Base-by-base conservation (phyloP, 2,797 vertebrate genomes). In the Peromyscus eremicus region DNA sequence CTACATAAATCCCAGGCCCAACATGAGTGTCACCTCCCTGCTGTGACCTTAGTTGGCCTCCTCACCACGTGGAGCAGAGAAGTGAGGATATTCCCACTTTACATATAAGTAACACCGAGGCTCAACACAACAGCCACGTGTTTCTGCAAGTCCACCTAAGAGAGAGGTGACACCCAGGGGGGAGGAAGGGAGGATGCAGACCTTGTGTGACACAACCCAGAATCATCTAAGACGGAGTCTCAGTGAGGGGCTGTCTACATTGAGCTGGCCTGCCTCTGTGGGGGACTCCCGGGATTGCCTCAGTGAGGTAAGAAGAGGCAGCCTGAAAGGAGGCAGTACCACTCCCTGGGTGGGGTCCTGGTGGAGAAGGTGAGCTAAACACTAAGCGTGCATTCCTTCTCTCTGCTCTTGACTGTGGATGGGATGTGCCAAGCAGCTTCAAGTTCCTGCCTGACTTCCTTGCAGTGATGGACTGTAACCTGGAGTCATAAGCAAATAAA, bases 21-120 rank as follows among this genome's bases (percentile, higher is more conserved):
- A n/a, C 55, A 34, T 5, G 1, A 6, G 0, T 0, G 17, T 34
- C 73, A 1, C 60, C 17, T 64, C 17, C 34, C 88, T 29, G 29
- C 46, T 5, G 14, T 52, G 10, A 25, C 32, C 66, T 82, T n/a
- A 14, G 23, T 1, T 0, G 60, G 34, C 37, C 93, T 23, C 16
- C 1, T 2, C 10, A 34, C 46, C 21, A 0, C 4, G 6, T 71
- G 52, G 7, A 2, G 76, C 12, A 13, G 37, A 73, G 60, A 32
- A 43, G 14, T 0, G 2, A 14, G 32, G 23, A 17, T 1, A 0
- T 3, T 32, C 77, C 85, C 40, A 19, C 55, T 46, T 37, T 1
- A 5, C 25, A 60, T 71, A 32, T 0, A 29, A 76, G 27, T 64
- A 68, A 70, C 62, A 1, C n/a, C 0, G 57, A 73, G 89, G 37